Base-by-base conservation (phyloP, 1,140 invertebrate species). In the Luehdorfia chinensis region DNA sequence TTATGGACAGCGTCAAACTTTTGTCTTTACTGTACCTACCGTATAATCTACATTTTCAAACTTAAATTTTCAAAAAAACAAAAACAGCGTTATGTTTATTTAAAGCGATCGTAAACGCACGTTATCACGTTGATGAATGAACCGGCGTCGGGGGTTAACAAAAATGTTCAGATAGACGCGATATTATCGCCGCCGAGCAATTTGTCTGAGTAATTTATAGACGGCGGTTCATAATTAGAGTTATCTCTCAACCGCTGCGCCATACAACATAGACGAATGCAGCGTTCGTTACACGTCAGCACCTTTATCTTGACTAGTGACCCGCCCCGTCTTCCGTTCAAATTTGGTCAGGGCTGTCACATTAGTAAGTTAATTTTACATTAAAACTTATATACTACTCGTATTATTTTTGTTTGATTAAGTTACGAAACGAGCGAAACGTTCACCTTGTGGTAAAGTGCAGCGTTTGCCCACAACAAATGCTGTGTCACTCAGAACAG, bases 191-290 rank as follows among this genome's bases (percentile, higher is more conserved):
- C 11, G 27, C 12, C 28, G 8, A 55, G 47, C 53, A 65, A 68
- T 68, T 65, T 61, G 65, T 68, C 44, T 45, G 9, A 44, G 43
- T 59, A 51, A 62, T 65, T 62, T 59, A 65, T 54, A 39, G 47
- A 16, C 48, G 30, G 43, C 21, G 34, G 51, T 18, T 49, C 33
- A 32, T 60, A 53, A 66, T 66, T 62, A 57, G 43, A 56, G 28
- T 55, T 59, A 61, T 66, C 58, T 59, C n/a, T 1, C 11, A 28
- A 11, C 25, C 11, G 30, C 28, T 41, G 11, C 9, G 28, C n/a
- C n/a, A n/a, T n/a, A n/a, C 16, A 11, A n/a, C 13, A 12, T 13
- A 12, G 37, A 15, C 12, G 12, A 25, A n/a, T 12, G 21, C 12
- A 4, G 23, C 11, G 13, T 8, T 31, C n/a, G 28, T 12, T n/a